These are phyloP conservation scores for Tragelaphus scriptus DNA, from an alignment of 2,113 vertebrate genomes.

Conservation along the genomic window DNA sequence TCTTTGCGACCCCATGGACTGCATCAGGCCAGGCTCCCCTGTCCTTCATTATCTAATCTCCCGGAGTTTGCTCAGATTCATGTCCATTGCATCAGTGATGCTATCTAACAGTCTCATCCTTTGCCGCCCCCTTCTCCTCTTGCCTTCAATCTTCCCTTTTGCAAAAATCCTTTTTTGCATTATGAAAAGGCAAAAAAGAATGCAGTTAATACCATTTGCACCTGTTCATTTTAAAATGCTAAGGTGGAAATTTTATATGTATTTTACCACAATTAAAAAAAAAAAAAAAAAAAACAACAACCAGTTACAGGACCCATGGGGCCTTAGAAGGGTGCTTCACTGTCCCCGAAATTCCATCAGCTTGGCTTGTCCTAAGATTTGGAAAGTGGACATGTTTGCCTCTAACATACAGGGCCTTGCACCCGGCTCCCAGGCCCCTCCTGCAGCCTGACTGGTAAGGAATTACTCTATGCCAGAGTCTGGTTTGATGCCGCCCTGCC, in stretches of 20 bases:
- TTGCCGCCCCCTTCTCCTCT: neutral
- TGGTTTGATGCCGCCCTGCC: fast-evolving
- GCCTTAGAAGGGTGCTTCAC: neutral
- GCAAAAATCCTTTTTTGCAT: neutral
- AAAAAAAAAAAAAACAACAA: fast-evolving
- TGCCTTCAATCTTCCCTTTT: neutral
- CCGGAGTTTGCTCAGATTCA: neutral
- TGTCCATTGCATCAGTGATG: neutral
- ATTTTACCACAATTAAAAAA: neutral
- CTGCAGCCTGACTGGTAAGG: fast-evolving
- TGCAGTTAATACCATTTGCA: fast-evolving
- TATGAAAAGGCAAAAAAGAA: neutral
- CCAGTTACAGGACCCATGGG: fast-evolving
- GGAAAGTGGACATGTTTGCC: fast-evolving
- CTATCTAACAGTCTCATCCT: neutral
- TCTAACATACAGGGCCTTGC: fast-evolving
- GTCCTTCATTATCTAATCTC: neutral
- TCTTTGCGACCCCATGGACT: neutral
- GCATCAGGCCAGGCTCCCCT: neutral
- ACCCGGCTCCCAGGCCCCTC: fast-evolving
- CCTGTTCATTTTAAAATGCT: neutral
- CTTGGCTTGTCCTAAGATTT: fast-evolving
- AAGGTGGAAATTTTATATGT: neutral
- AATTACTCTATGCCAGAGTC: fast-evolving
- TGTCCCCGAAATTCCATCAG: neutral